These are phyloP conservation scores for Lepidocyrtinus sp. DNA, from an alignment of 2,888 invertebrate genomes.

Conservation along the genomic window DNA sequence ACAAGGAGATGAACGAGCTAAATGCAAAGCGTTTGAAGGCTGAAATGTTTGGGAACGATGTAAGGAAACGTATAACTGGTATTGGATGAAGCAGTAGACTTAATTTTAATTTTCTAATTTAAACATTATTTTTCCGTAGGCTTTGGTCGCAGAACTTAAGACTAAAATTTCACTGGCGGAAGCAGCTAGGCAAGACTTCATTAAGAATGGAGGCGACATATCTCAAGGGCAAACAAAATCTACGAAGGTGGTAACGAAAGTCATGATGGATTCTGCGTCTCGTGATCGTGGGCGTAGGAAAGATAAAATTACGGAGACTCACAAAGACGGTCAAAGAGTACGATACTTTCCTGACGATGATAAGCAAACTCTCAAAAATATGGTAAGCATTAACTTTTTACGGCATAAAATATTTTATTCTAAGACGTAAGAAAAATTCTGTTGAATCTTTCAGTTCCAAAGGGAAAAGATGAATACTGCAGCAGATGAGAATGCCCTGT, in stretches of 20 bases:
- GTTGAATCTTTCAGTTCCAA: constrained; percentile 72
- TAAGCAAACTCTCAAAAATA: constrained; percentile 85
- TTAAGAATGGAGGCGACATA: constrained; percentile 56
- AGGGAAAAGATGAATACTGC: constrained; percentile 84
- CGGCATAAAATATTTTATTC: no score
- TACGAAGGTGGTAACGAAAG: constrained; percentile 65
- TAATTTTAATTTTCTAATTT: constrained; percentile 27
- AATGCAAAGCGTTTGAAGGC: constrained; percentile 94
- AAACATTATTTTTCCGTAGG: constrained; percentile 71
- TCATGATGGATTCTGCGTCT: constrained; percentile 52
- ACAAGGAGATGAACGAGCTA: constrained; percentile 90
- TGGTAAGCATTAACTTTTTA: constrained; percentile 74
- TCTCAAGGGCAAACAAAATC: neutral
- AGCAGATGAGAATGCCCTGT: constrained; percentile 85
- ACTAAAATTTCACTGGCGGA: constrained; percentile 73
- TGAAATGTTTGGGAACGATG: constrained; percentile 89
- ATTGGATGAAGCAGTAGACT: neutral
- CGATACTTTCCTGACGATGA: constrained; percentile 94
- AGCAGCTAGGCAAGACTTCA: constrained; percentile 67
- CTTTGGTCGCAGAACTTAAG: constrained; percentile 81
- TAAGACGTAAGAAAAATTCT: no score
- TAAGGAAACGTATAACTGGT: constrained; percentile 29
- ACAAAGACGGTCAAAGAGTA: constrained; percentile 81
- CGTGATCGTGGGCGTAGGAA: constrained; percentile 39
- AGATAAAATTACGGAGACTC: constrained; percentile 77